Evolutionary conservation across 23 tunicate species (phyloP).

Genomic region (Halocynthia roretzi): DNA sequence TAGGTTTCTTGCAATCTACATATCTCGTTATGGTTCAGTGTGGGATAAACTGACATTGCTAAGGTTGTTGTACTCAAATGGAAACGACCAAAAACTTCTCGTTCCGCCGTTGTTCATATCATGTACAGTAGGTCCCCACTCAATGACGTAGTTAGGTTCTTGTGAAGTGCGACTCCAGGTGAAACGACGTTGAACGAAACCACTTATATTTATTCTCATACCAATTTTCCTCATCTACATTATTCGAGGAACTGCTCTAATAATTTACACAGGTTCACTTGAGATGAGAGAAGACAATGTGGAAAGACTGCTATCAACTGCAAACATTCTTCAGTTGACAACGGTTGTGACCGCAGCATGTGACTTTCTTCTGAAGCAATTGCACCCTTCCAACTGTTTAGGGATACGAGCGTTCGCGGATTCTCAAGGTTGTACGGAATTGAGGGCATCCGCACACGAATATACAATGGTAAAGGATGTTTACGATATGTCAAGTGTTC

Average conservation of each 20-base stretch:
- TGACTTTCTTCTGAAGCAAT: conserved; percentile 57
- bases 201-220: no score
- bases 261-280: conserved; percentile 42
- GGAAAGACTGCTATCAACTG: conserved; percentile 68
- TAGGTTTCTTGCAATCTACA: no score
- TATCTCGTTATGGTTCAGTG: no score
- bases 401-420: conserved; percentile 85
- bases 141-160: no score
- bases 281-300: conserved; percentile 83
- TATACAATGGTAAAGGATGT: conserved; percentile 46
- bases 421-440: conserved; percentile 46
- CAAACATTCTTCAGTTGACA: conserved; percentile 71
- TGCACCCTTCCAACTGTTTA: conserved; percentile 91
- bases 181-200: no score
- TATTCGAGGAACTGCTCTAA: not conserved
- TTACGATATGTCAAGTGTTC: not conserved
- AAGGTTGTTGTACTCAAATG: no score
- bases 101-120: no score
- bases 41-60: no score
- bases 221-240: no score
- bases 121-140: no score
- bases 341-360: conserved; percentile 71
- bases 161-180: no score
- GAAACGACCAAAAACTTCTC: no score
- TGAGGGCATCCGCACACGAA: conserved; percentile 42